These are phyloP conservation scores for Psilopogon haemacephalus DNA, from an alignment of 2,113 vertebrate genomes.

Conservation along the genomic window DNA sequence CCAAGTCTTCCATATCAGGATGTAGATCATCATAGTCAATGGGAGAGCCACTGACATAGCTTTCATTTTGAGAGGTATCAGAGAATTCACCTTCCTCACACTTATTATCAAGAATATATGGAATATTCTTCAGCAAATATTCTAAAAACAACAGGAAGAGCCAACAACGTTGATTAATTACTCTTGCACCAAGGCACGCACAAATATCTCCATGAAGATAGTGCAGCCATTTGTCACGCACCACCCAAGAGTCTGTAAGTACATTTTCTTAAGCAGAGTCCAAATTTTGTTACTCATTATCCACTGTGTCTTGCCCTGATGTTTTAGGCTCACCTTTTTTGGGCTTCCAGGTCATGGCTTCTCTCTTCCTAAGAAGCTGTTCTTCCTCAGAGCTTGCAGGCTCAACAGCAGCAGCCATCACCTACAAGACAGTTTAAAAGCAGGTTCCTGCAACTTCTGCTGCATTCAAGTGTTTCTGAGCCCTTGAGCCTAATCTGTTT, in stretches of 20 bases:
- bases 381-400: not conserved
- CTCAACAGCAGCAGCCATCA: not conserved
- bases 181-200: not conserved
- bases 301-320: not conserved
- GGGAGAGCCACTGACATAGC: not conserved
- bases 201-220: not conserved
- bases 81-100: not conserved
- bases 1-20: not conserved
- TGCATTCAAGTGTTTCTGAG: not conserved
- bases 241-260: not conserved
- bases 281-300: not conserved
- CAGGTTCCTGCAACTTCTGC: not conserved
- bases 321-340: conserved; percentile 40
- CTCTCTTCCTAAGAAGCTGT: not conserved
- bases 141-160: conserved; percentile 1
- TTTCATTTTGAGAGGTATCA: not conserved
- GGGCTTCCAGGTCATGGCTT: not conserved
- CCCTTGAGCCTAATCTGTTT: not conserved
- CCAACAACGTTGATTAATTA: not conserved
- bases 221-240: not conserved
- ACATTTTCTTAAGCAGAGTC: not conserved
- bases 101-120: not conserved
- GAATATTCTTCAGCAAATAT: not conserved
- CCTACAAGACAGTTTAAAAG: conserved; percentile 43
- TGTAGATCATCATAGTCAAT: not conserved